These are phyloP conservation scores for Philypnodon macrostomus DNA, from an alignment of 2,797 vertebrate genomes.

Conservation along the genomic window DNA sequence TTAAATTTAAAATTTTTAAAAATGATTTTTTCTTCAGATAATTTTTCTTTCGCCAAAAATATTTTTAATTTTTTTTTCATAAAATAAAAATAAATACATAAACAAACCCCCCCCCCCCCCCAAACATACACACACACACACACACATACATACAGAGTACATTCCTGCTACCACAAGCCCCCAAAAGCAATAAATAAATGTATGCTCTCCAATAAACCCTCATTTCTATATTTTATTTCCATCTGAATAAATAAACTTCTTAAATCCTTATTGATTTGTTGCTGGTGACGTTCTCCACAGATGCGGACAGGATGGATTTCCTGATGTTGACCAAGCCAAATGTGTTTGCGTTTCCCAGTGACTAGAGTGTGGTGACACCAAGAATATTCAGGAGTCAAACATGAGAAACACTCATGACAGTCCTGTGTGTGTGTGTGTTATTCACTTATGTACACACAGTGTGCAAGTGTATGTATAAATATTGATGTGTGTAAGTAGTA, in stretches of 20 bases:
- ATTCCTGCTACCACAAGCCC: no score
- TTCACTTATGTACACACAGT: no score
- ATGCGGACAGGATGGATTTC: conserved; percentile 38
- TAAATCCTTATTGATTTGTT: conserved; percentile 1
- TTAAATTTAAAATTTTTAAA: no score
- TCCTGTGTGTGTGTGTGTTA: conserved; percentile 25
- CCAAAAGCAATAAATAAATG: no score
- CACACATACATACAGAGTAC: not conserved
- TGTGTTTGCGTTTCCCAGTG: conserved; percentile 43
- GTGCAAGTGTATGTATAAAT: conserved; percentile 9
- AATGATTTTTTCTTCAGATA: no score
- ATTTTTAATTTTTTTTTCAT: no score
- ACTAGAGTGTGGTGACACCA: conserved; percentile 36
- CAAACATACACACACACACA: no score
- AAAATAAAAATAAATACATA: no score
- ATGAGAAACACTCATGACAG: conserved; percentile 25
- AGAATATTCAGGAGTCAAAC: conserved; percentile 32
- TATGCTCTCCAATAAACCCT: not conserved
- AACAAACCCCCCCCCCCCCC: no score
- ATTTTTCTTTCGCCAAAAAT: no score
- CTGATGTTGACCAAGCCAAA: conserved; percentile 53
- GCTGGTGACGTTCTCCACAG: conserved; percentile 27
- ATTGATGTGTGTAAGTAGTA: conserved; percentile 23
- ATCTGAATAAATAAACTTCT: no score
- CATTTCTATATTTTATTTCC: not conserved